Conservation (phyloP, 37 sponge, comb jelly and placozoan genomes). For the Cladorhizidae sp. region DNA sequence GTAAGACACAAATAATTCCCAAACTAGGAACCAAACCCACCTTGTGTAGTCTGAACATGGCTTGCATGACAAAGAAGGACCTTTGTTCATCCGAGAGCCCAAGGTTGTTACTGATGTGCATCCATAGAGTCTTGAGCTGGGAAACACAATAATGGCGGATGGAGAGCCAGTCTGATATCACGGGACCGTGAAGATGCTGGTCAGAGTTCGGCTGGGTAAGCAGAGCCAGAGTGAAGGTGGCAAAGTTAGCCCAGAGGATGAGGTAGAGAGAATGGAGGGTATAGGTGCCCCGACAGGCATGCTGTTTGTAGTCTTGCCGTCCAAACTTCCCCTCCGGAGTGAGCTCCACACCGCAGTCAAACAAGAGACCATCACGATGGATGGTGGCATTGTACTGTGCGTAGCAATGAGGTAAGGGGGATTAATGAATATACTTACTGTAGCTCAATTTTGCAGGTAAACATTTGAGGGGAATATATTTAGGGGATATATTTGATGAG, state of each 20-base stretch:
- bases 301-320: constrained; percentile 69
- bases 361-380: constrained; percentile 46
- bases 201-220: constrained; percentile 72
- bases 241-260: constrained; percentile 82
- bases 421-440: background rate
- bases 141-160: constrained; percentile 87
- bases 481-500: background rate
- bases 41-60: constrained; percentile 49
- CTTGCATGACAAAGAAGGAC: constrained; percentile 57
- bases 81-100: constrained; percentile 81
- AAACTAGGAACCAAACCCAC: constrained; percentile 1
- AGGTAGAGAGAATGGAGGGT: constrained; percentile 89
- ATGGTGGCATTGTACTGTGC: constrained; percentile 71
- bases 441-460: too few relatives aligned
- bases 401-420: background rate
- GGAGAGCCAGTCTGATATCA: constrained; percentile 84
- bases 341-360: constrained; percentile 83
- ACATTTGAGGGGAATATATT: too few relatives aligned
- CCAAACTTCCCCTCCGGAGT: constrained; percentile 84
- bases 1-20: background rate
- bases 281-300: constrained; percentile 68
- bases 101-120: constrained; percentile 70
- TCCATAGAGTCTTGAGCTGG: constrained; percentile 82
- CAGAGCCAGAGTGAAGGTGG: constrained; percentile 71
- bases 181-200: constrained; percentile 43